Base-by-base conservation (phyloP, 2,888 invertebrate genomes). In the Coenonympha glycerion region DNA sequence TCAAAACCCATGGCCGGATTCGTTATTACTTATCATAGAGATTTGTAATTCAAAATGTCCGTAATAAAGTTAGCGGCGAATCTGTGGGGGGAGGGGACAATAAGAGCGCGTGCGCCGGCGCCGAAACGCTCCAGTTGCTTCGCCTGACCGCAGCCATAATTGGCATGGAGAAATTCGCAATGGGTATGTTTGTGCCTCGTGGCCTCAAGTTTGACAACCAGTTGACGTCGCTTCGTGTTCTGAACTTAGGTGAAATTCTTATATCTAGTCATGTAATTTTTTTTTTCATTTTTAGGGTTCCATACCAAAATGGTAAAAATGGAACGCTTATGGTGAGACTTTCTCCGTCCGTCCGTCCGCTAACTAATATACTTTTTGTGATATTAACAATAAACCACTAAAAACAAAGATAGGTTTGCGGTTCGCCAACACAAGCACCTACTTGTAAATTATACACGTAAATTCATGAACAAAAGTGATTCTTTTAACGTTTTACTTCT, bases 41-140 rank as follows among this genome's bases (percentile, higher is more conserved):
- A 78, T 79, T 80, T 79, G 70, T 78, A 78, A 76, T 79, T 75
- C 70, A 77, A 76, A 76, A 71, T 64, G 61, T 64, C 61, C 59
- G 58, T 62, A 64, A 68, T 66, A 64, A 68, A 67, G 70, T 65
- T 70, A 71, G 70, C 69, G 66, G 73, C 69, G n/a, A n/a, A n/a
- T n/a, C n/a, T n/a, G n/a, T n/a, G 64, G 39, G 34, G 52, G 53
- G 52, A 51, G 59, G 50, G 50, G 49, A 58, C 59, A 78, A 76
- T 78, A 73, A 68, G 69, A 68, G 60, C 72, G 74, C 74, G 62
- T 68, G 71, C 72, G 75, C 64, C 60, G 82, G 82, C 83, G 83
- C 82, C 84, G 75, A 59, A 67, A 78, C 81, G 85, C 84, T 85
- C 84, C 78, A 84, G 73, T 84, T 83, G 72, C 62, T 62, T 21